Percentiles rank a stretch among this genome's conserved stretches.
phyloP scores from a whole-genome alignment of 2,888 invertebrate genomes.

The Dascillus cervinus region DNA sequence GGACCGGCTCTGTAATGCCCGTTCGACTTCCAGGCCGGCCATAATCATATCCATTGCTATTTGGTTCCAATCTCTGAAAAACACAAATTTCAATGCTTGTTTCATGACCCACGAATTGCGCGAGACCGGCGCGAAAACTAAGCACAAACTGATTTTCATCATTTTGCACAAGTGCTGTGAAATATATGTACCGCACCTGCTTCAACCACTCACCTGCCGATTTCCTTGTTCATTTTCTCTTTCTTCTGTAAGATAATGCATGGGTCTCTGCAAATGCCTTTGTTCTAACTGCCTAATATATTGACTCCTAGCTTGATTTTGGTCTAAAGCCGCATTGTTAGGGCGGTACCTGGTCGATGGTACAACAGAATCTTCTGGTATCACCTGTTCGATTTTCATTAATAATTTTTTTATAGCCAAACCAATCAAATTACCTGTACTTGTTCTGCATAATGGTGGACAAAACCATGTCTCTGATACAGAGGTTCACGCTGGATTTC shows the following conservation, averaged over 20 bases:
- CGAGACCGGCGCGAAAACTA: too few relatives aligned
- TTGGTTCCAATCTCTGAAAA: conserved; percentile 13
- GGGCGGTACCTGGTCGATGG: conserved; percentile 33
- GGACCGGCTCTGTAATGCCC: conserved; percentile 47
- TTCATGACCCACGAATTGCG: too few relatives aligned
- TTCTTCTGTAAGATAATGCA: conserved; percentile 52
- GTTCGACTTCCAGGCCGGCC: conserved; percentile 49
- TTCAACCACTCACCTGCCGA: conserved; percentile 33
- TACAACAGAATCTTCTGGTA: conserved; percentile 37
- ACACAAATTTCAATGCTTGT: too few relatives aligned
- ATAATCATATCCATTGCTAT: conserved; percentile 35
- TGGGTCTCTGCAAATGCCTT: conserved; percentile 49
- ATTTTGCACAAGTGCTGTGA: too few relatives aligned
- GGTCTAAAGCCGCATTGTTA: conserved; percentile 26
- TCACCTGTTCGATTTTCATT: conserved; percentile 24
- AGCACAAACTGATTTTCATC: too few relatives aligned
- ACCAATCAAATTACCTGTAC: conserved; percentile 29
- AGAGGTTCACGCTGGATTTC: conserved; percentile 27
- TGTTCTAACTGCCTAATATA: conserved; percentile 44
- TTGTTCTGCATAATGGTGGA: conserved; percentile 39
- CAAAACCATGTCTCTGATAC: conserved; percentile 38
- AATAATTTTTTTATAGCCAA: conserved; percentile 2
- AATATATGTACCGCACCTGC: too few relatives aligned
- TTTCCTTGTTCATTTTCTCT: conserved; percentile 43
- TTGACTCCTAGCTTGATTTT: conserved; percentile 24